A percentile compares a stretch with the other conserved stretches of the same genome.
Conservation (phyloP, 2,888 invertebrate genomes). For the Polymixis lichenea region DNA sequence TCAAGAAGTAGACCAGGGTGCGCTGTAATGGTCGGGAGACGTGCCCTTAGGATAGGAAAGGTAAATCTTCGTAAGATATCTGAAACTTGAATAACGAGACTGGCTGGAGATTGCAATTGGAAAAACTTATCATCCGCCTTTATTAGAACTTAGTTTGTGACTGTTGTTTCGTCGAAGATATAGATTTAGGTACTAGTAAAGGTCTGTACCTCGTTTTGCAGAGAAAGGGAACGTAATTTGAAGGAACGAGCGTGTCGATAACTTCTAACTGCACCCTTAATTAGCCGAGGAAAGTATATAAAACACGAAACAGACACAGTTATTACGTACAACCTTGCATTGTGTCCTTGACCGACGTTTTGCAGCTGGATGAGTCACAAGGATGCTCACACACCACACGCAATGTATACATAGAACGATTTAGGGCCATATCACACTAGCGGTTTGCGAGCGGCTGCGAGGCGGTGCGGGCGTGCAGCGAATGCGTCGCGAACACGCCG, state of each 20-base stretch:
- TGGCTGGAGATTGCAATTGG: neutral
- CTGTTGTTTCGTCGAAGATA: neutral
- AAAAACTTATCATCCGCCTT: neutral
- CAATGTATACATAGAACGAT: neutral
- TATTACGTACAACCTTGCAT: constrained; percentile 9
- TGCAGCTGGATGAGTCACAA: constrained; percentile 2
- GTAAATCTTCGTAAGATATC: neutral
- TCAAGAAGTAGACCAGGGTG: too few species aligned
- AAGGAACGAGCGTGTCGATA: neutral
- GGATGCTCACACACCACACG: neutral
- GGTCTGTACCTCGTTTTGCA: too few species aligned
- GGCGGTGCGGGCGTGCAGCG: too few species aligned
- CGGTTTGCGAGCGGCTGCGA: too few species aligned
- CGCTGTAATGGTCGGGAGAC: too few species aligned
- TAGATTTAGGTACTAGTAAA: too few species aligned
- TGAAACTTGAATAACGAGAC: neutral
- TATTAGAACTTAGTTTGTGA: neutral
- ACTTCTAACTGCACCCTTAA: constrained; percentile 3
- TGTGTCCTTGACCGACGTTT: constrained; percentile 24
- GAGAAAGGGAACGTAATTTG: too few species aligned
- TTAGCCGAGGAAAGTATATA: neutral
- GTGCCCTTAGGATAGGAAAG: too few species aligned
- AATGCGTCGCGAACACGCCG: too few species aligned
- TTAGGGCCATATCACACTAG: too few species aligned
- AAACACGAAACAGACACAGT: constrained; percentile 19